These are phyloP conservation scores for Otus scops DNA, from an alignment of 2,797 vertebrate species.

Conservation along the genomic window DNA sequence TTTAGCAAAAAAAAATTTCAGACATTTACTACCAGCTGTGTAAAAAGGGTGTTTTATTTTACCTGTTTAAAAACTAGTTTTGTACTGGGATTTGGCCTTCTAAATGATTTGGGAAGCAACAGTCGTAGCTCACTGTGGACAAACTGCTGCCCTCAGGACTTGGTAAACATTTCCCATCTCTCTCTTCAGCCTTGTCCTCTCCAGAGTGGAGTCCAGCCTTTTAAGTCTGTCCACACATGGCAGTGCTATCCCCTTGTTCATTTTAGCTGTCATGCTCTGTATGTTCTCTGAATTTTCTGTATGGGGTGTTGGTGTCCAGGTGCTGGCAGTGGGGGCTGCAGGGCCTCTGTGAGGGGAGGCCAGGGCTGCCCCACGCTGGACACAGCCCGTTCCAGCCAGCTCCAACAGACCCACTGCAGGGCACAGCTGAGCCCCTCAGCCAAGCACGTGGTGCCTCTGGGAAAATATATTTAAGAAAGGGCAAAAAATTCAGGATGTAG, in stretches of 20 bases:
- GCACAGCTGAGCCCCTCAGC: neutral
- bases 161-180: accelerated
- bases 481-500: neutral
- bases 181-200: neutral
- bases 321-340: neutral
- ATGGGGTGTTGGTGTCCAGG: neutral
- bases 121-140: neutral
- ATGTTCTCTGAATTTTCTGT: neutral
- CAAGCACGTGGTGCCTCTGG: neutral
- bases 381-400: neutral
- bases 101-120: neutral
- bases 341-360: neutral
- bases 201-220: neutral
- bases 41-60: neutral
- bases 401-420: neutral
- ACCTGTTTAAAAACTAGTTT: neutral
- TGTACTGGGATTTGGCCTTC: neutral
- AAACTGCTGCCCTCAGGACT: neutral
- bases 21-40: neutral
- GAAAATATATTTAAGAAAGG: neutral
- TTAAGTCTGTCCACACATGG: neutral
- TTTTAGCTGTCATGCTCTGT: neutral
- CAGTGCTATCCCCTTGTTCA: neutral
- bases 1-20: neutral
- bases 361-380: accelerated